These are phyloP conservation scores for Nesoenas mayeri DNA, from an alignment of 2,113 vertebrate species.

Conservation along the genomic window DNA sequence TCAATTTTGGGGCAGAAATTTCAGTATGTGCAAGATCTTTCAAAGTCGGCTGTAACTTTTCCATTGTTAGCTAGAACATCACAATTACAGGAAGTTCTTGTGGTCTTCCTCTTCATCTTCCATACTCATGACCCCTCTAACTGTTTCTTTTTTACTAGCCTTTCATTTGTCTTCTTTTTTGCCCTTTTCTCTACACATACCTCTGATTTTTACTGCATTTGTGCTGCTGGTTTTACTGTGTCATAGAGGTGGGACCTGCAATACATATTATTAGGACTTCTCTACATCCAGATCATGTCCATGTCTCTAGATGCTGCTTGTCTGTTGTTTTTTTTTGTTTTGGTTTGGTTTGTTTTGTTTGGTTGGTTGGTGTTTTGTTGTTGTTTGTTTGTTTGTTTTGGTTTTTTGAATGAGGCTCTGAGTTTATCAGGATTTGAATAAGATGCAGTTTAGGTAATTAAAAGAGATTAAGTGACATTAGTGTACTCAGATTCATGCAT, in stretches of 20 bases:
- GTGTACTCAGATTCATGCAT: background rate
- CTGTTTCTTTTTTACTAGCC: background rate
- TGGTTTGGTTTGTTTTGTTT: too few species aligned
- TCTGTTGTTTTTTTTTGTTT: background rate
- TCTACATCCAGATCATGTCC: background rate
- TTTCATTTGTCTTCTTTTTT: background rate
- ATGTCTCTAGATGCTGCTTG: background rate
- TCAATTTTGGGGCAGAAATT: background rate
- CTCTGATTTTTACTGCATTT: constrained; percentile 10
- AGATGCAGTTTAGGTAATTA: background rate
- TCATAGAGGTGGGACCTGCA: background rate
- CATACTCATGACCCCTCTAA: background rate
- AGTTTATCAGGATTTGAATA: background rate
- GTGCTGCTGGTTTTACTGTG: background rate
- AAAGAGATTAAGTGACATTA: background rate
- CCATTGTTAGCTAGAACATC: background rate
- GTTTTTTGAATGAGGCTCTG: background rate
- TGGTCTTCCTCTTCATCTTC: background rate
- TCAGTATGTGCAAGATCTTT: background rate
- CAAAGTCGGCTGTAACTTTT: background rate
- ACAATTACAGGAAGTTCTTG: background rate
- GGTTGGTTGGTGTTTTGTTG: too few species aligned
- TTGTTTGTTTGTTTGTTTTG: background rate
- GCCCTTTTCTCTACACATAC: background rate
- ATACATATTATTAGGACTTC: background rate